Evolutionary conservation across 2,888 invertebrate genomes (phyloP), one percentile per base, ranked within the genome.

Genomic region (Masnerella sp.): DNA sequence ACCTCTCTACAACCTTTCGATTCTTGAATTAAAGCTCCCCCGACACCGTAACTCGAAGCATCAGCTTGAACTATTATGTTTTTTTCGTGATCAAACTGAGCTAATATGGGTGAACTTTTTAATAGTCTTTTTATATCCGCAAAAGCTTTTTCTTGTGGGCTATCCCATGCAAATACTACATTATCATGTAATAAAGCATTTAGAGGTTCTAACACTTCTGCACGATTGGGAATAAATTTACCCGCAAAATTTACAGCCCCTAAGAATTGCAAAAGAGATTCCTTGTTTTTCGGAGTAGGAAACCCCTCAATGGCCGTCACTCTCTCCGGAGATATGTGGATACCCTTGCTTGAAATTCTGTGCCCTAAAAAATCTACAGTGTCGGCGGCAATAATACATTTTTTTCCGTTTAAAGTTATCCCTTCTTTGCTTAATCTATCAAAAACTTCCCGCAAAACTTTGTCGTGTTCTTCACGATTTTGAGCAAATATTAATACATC

Each of bases 41-140:
- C 85, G 8, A 86, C 14, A 3, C 84, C 86, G 45, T 77, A 79
- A 1, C 74, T 74, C 3, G 82, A 82, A 0, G 84, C 79, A 76
- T 87, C 86, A 0, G 85, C 80, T 5, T 74, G 68, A 12, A 76
- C 32, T 15, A 59, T 56, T 8, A 76, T 56, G 17, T 67, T 67
- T 3, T 76, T 59, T 2, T 74, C 64, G 4, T 78, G 64, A 62
- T 85, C 81, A 71, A 79, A 87, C 18, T 78, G 74, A 9, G 81
- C 76, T n/a, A 87, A 76, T 2, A 79, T 75, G 3, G 84, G 84
- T 0, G 78, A 67, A 38, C 70, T 42, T 3, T 76, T 68, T 5
- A 86, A 43, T 14, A 74, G 17, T 5, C 59, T 4, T 67, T 86
- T 86, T 15, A 84, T 59, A 32, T 74, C 25, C 5, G 77, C 14